Evolutionary conservation across 2,888 invertebrate genomes (phyloP).

Genomic region (Phlogophora meticulosa): DNA sequence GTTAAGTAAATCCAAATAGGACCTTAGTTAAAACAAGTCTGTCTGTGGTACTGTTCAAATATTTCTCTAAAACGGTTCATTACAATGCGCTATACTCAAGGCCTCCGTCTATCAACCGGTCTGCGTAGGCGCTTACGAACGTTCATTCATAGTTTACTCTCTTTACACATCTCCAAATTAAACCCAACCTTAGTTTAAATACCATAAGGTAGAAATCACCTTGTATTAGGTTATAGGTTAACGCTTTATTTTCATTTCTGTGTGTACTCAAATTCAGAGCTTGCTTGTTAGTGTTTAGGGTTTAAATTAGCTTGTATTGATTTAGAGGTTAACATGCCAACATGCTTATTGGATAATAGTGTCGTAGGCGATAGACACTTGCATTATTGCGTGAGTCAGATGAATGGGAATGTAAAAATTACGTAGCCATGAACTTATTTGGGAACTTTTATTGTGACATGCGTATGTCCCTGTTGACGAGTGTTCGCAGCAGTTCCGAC

Average conservation of each 20-base stretch:
- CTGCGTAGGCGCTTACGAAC: constrained; percentile 75
- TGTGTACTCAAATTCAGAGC: constrained; percentile 9
- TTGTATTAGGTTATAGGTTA: constrained; percentile 36
- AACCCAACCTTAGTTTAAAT: neutral
- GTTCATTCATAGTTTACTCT: constrained; percentile 72
- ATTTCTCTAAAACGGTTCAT: constrained; percentile 47
- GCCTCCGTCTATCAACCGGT: constrained; percentile 50
- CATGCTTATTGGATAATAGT: constrained; percentile 71
- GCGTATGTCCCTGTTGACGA: too few species aligned
- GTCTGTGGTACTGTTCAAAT: constrained; percentile 35
- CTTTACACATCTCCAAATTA: constrained; percentile 26
- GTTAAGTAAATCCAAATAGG: constrained; percentile 18
- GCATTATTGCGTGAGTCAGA: constrained; percentile 72
- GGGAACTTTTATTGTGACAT: constrained; percentile 34
- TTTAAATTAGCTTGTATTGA: constrained; percentile 25
- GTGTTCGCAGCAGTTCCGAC: too few species aligned
- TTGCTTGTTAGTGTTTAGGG: neutral
- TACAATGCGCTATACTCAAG: constrained; percentile 55
- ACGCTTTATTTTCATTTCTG: constrained; percentile 34
- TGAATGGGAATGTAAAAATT: constrained; percentile 54
- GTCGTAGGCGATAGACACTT: constrained; percentile 76
- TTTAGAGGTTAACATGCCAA: constrained; percentile 62
- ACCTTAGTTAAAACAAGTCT: constrained; percentile 14
- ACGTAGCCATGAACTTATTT: constrained; percentile 49
- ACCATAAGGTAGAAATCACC: neutral